Conservation (phyloP, 2,797 vertebrate genomes). For the Lerista edwardsae region DNA sequence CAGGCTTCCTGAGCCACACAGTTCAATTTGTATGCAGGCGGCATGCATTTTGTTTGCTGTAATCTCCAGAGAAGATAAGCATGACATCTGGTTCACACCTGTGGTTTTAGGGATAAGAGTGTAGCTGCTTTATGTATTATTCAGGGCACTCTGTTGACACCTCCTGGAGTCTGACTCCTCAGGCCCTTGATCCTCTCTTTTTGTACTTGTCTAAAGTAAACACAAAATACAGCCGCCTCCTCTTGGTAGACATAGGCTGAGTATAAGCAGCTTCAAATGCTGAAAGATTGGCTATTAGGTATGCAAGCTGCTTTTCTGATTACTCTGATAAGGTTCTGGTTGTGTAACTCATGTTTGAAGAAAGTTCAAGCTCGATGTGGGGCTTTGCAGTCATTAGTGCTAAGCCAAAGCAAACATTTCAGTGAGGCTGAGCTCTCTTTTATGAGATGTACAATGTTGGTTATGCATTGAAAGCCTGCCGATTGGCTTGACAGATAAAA, state of each 20-base stretch:
- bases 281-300: conserved; percentile 29
- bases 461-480: not conserved
- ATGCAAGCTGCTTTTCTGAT: conserved; percentile 55
- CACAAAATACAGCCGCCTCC: conserved; percentile 50
- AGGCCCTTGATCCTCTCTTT: conserved; percentile 57
- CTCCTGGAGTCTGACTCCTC: conserved; percentile 65
- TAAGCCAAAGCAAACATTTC: conserved; percentile 23
- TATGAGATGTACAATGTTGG: not conserved
- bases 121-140: conserved; percentile 68
- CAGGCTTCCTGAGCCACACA: conserved; percentile 68
- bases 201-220: conserved; percentile 68
- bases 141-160: conserved; percentile 50
- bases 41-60: conserved; percentile 70
- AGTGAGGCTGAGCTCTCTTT: not conserved
- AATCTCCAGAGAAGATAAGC: conserved; percentile 77
- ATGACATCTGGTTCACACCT: conserved; percentile 78
- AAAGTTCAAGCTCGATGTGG: conserved; percentile 15
- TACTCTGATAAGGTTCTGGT: conserved; percentile 48
- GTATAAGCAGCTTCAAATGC: conserved; percentile 49
- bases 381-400: conserved; percentile 8
- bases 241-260: conserved; percentile 47
- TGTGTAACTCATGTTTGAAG: conserved; percentile 46
- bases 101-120: conserved; percentile 73
- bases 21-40: conserved; percentile 75
- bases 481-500: not conserved